Evolutionary conservation across 2,113 vertebrate species (phyloP), one percentile per base, ranked within the genome.

Genomic region (Setophaga coronata): DNA sequence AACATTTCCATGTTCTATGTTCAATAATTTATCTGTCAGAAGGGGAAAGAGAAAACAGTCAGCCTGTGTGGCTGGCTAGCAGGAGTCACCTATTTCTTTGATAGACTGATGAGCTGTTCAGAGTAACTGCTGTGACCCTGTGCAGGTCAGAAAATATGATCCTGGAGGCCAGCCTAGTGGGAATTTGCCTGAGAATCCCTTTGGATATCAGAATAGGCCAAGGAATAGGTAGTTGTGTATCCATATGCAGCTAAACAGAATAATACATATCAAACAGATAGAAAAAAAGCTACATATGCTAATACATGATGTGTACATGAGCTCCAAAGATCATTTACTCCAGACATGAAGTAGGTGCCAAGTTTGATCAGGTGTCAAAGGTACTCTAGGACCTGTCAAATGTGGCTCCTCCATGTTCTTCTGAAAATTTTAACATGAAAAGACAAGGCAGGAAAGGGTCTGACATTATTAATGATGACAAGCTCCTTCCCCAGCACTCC

Each of bases 351-450:
- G 56, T 51, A 87, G 93, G 69, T 84, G 81, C 67, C 4, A 7
- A 65, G 84, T 77, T 95, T 91, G 86, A 95, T 97, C 90, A 95
- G 43, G 93, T 86, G 93, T 96, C 96, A 96, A 94, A 95, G 80
- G 21, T 79, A 62, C 48, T 84, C 42, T 14, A 90, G 57, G 53
- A 70, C 66, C 82, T 95, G 89, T 93, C 93, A 96, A 84, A 65
- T n/a, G 31, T 34, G 17, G 77, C 69, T 81, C 50, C 54, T 85
- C 61, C n/a, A 12, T 33, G 50, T 90, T 93, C 58, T 83, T 88
- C 79, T 93, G 87, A 91, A 95, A 89, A 73, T 40, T 76, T 77
- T 88, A 94, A 80, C 80, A 25, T 89, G 87, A 92, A 95, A 96
- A 93, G 93, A 89, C 81, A 85, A 89, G 64, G 84, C 77, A 93